A percentile compares a stretch with the other conserved stretches of the same genome.
These are phyloP conservation scores for Liolophura sinensis DNA, from an alignment of 1,140 invertebrate species.

Conservation along the genomic window DNA sequence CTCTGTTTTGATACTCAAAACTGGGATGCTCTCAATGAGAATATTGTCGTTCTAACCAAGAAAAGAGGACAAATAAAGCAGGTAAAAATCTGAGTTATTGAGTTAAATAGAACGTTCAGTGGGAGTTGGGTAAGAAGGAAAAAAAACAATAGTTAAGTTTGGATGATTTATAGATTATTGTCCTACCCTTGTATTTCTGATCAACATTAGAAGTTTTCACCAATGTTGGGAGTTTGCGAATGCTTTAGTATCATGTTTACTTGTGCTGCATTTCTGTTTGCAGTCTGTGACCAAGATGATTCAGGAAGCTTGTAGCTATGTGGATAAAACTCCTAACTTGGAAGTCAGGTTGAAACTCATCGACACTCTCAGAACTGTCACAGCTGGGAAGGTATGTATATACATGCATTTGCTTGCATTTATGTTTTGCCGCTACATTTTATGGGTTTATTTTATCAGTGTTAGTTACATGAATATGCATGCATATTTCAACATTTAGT, in stretches of 20 bases:
- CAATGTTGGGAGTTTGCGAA: background rate
- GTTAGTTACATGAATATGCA: background rate
- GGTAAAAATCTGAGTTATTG: constrained; percentile 39
- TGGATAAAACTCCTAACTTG: constrained; percentile 86
- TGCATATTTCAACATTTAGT: no score
- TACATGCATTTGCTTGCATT: constrained; percentile 4
- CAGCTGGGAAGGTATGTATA: constrained; percentile 85
- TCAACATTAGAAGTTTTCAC: background rate
- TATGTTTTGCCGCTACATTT: no score
- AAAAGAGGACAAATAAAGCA: constrained; percentile 96
- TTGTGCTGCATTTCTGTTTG: constrained; percentile 14
- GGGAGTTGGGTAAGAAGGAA: background rate
- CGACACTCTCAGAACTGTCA: constrained; percentile 92
- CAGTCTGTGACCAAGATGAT: constrained; percentile 98
- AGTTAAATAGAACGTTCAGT: background rate
- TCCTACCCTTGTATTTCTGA: background rate
- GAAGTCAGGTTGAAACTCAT: constrained; percentile 93
- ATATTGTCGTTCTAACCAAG: constrained; percentile 89
- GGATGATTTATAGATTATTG: background rate
- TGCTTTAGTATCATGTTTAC: background rate
- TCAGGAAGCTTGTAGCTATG: constrained; percentile 90
- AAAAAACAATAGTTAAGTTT: background rate
- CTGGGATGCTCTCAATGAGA: constrained; percentile 92
- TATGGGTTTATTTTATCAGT: background rate
- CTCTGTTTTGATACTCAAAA: constrained; percentile 93